Conservation (phyloP, 1,140 invertebrate species). For the Leptonema lineaticorne region DNA sequence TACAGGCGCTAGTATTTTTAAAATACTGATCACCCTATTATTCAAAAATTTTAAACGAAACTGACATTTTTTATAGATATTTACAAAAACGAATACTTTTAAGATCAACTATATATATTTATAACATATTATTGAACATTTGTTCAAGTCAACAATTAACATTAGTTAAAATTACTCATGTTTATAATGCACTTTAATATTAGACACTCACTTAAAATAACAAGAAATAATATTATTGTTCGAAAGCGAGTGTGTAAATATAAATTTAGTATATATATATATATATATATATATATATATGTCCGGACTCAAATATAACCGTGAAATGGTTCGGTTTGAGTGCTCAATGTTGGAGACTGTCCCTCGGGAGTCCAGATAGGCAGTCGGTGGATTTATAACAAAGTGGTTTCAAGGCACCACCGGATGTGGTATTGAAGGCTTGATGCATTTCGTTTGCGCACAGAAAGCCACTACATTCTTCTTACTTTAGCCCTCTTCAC, state of each 20-base stretch:
- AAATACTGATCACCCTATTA: too few species aligned
- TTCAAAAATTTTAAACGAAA: too few species aligned
- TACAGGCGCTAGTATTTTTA: too few species aligned
- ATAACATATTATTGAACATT: too few species aligned
- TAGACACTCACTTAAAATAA: too few species aligned
- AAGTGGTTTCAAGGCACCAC: conserved; percentile 36
- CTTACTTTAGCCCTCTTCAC: background rate
- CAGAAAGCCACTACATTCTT: background rate
- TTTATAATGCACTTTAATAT: too few species aligned
- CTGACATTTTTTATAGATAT: too few species aligned
- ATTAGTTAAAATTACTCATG: too few species aligned
- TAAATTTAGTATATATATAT: too few species aligned
- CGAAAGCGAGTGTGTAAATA: conserved; percentile 7
- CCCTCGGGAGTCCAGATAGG: conserved; percentile 31
- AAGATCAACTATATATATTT: too few species aligned
- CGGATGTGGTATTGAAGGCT: conserved; percentile 27
- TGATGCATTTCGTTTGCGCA: conserved; percentile 24
- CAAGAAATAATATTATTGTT: background rate
- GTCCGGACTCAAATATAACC: background rate
- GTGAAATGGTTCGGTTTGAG: conserved; percentile 6
- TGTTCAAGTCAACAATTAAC: too few species aligned
- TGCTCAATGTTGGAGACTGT: conserved; percentile 4
- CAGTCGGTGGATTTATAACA: conserved; percentile 40
- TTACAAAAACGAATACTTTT: too few species aligned
- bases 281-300: conserved; percentile 4